Conservation (phyloP, 2,888 invertebrate species). For the Lottia scabra region DNA sequence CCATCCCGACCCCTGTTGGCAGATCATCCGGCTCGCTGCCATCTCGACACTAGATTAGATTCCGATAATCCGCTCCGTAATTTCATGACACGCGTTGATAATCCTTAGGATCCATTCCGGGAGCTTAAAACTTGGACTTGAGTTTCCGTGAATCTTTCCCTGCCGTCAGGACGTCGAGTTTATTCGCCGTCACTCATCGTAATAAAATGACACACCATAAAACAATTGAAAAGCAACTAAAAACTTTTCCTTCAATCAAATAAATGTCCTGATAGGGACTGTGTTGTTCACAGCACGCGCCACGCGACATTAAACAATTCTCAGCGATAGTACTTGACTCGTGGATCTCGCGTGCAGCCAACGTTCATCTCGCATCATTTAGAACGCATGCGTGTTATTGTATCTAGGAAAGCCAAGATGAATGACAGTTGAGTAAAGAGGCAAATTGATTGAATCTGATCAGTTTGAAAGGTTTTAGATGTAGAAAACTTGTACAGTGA, state of each 20-base stretch:
- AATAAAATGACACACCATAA: too few relatives aligned
- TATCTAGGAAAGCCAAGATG: neutral
- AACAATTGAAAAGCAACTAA: too few relatives aligned
- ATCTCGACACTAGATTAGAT: neutral
- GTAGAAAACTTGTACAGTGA: too few relatives aligned
- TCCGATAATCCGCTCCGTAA: neutral
- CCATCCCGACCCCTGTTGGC: neutral
- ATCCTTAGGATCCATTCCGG: neutral
- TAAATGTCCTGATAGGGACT: neutral
- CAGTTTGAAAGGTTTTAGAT: too few relatives aligned
- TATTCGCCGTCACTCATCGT: too few relatives aligned
- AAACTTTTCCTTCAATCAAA: too few relatives aligned
- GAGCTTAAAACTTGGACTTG: neutral
- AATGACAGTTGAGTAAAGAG: neutral
- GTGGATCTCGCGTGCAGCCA: neutral
- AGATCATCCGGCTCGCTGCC: neutral
- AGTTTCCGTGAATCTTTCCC: too few relatives aligned
- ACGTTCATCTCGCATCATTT: neutral
- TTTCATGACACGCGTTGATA: neutral
- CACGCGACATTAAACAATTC: constrained; percentile 4
- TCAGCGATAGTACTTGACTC: neutral
- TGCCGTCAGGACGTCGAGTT: too few relatives aligned
- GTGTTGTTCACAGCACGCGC: neutral
- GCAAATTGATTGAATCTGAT: too few relatives aligned
- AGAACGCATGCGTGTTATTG: constrained; percentile 1